Evolutionary conservation across 2,888 invertebrate genomes (phyloP), one percentile per base, ranked within the genome.

Genomic region (Conistra vaccinii): DNA sequence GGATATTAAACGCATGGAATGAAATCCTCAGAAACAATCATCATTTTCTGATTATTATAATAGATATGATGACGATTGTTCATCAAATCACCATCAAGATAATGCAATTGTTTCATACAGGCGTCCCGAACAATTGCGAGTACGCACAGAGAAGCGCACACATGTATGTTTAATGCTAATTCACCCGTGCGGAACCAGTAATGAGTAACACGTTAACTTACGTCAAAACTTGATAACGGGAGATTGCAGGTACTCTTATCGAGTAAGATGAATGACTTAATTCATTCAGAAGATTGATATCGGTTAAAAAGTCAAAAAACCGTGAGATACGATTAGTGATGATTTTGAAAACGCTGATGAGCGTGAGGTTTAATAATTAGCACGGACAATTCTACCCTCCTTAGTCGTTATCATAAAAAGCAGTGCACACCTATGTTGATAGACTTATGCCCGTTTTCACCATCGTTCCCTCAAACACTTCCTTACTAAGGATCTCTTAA

Each of bases 1-100:
- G 72, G 79, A 55, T 79, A 42, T 55, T 39, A 55, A 61, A 79
- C 14, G 6, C 4, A 62, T 69, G 29, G 12, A 53, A 53, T 78
- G 2, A 35, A 53, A 53, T 66, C 32, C 48, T 51, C 2, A 61
- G 23, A 78, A 79, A 60, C 29, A 32, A 53, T 23, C 17, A 48
- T 51, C 4, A 62, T 74, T 67, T 55, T 57, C 48, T 39, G 51
- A 58, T 67, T 73, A 60, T 67, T 42, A 17, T 65, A 48, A 48
- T 67, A 67, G n/a, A 39, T 51, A 57, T 65, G 69, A 70, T 55
- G 53, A 68, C 14, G 45, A 48, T 55, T 55, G 70, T 63, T 55
- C 45, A 63, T 77, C 48, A 55, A 67, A 67, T 70, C 57, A 62
- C 67, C 39, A 55, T 76, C 26, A 12, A 70, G 23, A 45, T 60